These are phyloP conservation scores for Nothura maculosa DNA, from an alignment of 2,797 vertebrate species.

Conservation along the genomic window DNA sequence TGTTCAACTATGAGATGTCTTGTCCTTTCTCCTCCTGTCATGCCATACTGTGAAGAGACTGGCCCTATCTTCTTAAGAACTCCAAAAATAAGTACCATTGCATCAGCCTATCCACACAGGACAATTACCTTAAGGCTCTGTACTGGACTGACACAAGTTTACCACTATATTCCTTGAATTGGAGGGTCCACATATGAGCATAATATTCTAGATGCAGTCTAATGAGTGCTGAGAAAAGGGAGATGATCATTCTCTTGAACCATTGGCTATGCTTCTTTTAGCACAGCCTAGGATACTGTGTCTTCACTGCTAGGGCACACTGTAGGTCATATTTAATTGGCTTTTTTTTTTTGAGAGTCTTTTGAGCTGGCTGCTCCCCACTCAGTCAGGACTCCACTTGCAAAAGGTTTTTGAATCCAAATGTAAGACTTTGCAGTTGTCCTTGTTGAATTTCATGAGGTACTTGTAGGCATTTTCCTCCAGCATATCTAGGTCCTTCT, in stretches of 20 bases:
- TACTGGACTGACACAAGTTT: background rate
- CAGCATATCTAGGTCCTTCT: background rate
- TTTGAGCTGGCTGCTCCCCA: background rate
- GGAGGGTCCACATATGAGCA: background rate
- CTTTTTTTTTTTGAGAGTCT: background rate
- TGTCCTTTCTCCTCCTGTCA: background rate
- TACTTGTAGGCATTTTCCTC: accelerated
- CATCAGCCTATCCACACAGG: background rate
- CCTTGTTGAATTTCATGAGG: background rate
- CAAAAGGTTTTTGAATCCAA: background rate
- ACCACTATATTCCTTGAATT: background rate
- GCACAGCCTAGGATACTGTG: background rate
- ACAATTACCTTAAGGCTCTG: background rate
- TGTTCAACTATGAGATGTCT: background rate
- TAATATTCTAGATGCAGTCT: background rate
- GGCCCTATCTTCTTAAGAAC: background rate
- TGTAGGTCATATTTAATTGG: background rate
- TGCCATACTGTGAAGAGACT: background rate
- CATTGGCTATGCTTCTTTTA: background rate
- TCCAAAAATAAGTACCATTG: background rate
- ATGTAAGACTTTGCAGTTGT: background rate
- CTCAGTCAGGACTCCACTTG: background rate
- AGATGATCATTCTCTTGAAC: background rate
- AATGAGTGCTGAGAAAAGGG: background rate
- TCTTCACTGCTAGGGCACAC: background rate